Evolutionary conservation across 2,113 vertebrate species (phyloP).

Genomic region (Acrocephalus arundinaceus): DNA sequence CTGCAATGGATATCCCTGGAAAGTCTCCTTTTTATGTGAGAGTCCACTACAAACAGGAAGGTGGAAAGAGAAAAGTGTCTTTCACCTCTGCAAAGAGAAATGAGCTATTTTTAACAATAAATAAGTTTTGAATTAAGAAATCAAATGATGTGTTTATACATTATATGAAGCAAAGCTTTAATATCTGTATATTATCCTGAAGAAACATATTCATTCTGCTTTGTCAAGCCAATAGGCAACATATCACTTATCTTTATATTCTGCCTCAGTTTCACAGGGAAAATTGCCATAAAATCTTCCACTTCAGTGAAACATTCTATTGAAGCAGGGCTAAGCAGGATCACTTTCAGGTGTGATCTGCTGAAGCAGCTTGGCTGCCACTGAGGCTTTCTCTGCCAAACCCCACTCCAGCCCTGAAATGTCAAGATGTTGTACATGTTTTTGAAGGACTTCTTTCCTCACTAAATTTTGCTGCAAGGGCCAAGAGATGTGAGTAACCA

Average conservation of each 20-base stretch:
- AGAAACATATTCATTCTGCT: not conserved
- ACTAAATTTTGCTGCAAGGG: not conserved
- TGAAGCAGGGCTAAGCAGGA: not conserved
- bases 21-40: not conserved
- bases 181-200: not conserved
- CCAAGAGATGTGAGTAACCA: not conserved
- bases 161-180: not conserved
- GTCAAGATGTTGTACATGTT: not conserved
- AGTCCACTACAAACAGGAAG: not conserved
- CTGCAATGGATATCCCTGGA: not conserved
- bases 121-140: not conserved
- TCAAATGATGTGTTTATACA: not conserved
- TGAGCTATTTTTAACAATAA: not conserved
- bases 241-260: not conserved
- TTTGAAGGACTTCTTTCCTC: not conserved
- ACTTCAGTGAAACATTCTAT: not conserved
- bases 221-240: not conserved
- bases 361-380: not conserved
- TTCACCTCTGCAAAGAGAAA: not conserved
- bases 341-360: slow-evolving; percentile 39
- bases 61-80: not conserved
- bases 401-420: not conserved
- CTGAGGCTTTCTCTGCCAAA: not conserved
- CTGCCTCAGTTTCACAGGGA: slow-evolving; percentile 19
- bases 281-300: slow-evolving; percentile 31